These are phyloP conservation scores for Chrosomus eos DNA, from an alignment of 2,797 vertebrate genomes.

Conservation along the genomic window DNA sequence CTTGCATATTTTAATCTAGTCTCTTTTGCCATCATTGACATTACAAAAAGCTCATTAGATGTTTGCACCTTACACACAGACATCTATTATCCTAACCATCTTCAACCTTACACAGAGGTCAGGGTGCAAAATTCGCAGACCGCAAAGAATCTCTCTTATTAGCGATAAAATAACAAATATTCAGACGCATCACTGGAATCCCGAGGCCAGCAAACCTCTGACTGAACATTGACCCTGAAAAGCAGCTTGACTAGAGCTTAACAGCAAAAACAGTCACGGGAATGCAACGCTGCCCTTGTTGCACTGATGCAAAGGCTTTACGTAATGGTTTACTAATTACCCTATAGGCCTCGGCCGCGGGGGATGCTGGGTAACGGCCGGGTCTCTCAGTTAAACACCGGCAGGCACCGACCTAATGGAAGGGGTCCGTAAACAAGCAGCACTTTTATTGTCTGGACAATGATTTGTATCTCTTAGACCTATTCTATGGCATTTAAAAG, in stretches of 20 bases:
- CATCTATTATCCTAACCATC: not conserved
- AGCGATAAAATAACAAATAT: constrained; percentile 47
- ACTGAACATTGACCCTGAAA: constrained; percentile 38
- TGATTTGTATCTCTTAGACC: constrained; percentile 49
- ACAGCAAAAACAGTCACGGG: constrained; percentile 32
- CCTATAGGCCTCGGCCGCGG: not conserved
- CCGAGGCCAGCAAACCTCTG: constrained; percentile 13
- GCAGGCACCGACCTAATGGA: constrained; percentile 40
- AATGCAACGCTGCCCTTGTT: constrained; percentile 34
- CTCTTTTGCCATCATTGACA: not conserved
- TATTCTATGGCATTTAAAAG: constrained; percentile 38
- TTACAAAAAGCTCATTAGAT: not conserved
- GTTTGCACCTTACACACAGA: not conserved
- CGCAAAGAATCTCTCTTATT: constrained; percentile 48
- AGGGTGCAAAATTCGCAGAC: constrained; percentile 43
- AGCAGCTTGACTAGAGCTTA: constrained; percentile 31
- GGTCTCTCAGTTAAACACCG: constrained; percentile 16
- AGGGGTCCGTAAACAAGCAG: constrained; percentile 15
- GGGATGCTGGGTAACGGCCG: constrained; percentile 27
- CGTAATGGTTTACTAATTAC: constrained; percentile 56
- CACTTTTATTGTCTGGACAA: constrained; percentile 54
- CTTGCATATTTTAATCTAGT: not conserved
- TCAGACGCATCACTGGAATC: constrained; percentile 9
- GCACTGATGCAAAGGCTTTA: constrained; percentile 40
- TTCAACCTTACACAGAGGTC: constrained; percentile 27